Evolutionary conservation across 2,113 vertebrate species (phyloP), one percentile per base, ranked within the genome.

Genomic region (Saccopteryx leptura): DNA sequence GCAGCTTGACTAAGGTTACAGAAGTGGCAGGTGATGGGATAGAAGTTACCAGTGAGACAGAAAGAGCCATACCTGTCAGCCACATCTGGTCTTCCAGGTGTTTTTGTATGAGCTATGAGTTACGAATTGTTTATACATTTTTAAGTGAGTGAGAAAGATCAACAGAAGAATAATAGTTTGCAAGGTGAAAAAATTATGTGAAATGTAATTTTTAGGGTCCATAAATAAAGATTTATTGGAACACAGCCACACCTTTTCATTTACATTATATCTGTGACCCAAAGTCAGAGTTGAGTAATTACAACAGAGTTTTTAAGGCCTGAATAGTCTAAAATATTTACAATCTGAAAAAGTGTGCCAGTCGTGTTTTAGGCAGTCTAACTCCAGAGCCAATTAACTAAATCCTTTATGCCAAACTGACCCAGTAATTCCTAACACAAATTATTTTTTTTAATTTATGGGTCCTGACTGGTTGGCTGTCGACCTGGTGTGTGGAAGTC

Each of bases 201-300:
- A 86, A 17, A 81, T 60, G 84, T 87, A 60, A 80, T 52, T 71
- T 69, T 76, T 12, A 39, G 11, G 28, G 4, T 81, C 9, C 13
- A 52, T 91, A 87, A 87, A 65, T 54, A 86, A 81, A 66, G 18
- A 58, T 81, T 74, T 87, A 54, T 72, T 56, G 33, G 58, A 81
- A 66, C 12, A 81, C 17, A 68, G 75, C 14, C 31, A 52, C 7
- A 74, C 0, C 17, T 31, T 24, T 91, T 66, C 1, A 10, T 26
- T 50, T 39, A 39, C 9, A 50, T 86, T 56, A 18, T 13, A 26
- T 63, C 9, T 50, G 39, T 33, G 31, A 72, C 54, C 63, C n/a
- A 56, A 5, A 0, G 2, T 28, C 17, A 92, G 18, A 75, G 18
- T 31, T 68, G 61, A 52, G 7, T 46, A 68, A 13, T 74, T 81